phyloP scores from a whole-genome alignment of 2,113 vertebrate genomes.

The Psephotus haematonotus region DNA sequence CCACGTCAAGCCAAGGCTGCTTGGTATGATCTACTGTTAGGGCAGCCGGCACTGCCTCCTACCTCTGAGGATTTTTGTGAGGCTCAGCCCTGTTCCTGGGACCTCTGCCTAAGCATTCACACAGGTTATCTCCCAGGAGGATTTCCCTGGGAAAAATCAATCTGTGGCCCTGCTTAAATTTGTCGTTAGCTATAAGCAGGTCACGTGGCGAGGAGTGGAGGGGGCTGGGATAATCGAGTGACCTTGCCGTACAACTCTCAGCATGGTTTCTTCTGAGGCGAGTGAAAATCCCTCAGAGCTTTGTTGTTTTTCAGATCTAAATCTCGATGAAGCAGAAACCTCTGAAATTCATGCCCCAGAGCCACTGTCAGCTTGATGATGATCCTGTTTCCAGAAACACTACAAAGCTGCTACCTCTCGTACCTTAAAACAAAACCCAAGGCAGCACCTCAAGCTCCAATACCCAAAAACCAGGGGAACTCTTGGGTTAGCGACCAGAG shows the following conservation, averaged over 20 bases:
- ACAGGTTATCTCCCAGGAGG: neutral
- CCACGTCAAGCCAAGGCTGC: neutral
- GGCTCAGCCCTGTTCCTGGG: neutral
- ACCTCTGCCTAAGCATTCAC: neutral
- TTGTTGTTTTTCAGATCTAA: conserved; percentile 32
- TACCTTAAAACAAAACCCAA: neutral
- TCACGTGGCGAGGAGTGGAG: neutral
- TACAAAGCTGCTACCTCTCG: neutral
- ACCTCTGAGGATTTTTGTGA: neutral
- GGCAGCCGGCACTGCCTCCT: neutral
- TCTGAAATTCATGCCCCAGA: conserved; percentile 24
- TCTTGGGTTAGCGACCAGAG: neutral
- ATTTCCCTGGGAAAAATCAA: conserved; percentile 20
- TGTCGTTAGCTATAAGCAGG: neutral
- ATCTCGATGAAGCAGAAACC: neutral
- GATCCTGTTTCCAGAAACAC: neutral
- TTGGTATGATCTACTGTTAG: neutral
- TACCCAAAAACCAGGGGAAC: neutral
- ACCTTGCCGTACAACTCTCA: conserved; percentile 1
- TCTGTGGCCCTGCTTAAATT: neutral
- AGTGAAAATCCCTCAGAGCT: neutral
- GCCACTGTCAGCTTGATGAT: neutral
- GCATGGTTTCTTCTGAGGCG: neutral
- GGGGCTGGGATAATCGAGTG: conserved; percentile 12
- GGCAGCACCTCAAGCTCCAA: neutral